Percentiles rank a stretch among this genome's conserved stretches.
Conservation (phyloP, 2,888 invertebrate genomes). For the Dexiosoma caninum region DNA sequence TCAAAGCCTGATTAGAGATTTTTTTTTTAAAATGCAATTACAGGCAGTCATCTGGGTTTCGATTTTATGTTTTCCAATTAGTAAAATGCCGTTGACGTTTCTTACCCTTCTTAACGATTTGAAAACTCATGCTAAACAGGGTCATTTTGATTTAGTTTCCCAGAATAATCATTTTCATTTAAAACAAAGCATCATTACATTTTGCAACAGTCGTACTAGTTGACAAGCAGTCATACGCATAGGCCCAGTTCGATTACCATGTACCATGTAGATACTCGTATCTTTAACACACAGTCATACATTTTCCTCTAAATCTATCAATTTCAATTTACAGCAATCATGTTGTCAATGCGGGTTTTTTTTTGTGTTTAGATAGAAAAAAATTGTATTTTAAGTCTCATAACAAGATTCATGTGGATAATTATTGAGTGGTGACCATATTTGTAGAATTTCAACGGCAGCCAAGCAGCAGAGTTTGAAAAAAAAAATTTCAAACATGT, state of each 20-base stretch:
- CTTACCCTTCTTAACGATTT: no score
- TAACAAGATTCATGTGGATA: slow-evolving; percentile 38
- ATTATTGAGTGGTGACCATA: slow-evolving; percentile 57
- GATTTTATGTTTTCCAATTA: no score
- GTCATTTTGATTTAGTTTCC: slow-evolving; percentile 40
- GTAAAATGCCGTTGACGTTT: no score
- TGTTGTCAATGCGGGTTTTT: slow-evolving; percentile 59
- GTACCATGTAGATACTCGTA: no score
- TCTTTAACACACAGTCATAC: background rate
- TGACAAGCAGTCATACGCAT: background rate
- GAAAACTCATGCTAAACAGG: background rate
- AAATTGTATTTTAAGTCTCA: slow-evolving; percentile 12
- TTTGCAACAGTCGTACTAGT: slow-evolving; percentile 2
- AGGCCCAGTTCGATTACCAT: background rate
- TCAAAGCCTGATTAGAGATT: no score
- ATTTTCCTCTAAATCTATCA: slow-evolving; percentile 52
- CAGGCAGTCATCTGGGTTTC: no score
- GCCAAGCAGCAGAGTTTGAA: background rate
- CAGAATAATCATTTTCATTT: slow-evolving; percentile 13
- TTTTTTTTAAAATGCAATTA: no score
- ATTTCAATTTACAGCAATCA: slow-evolving; percentile 63
- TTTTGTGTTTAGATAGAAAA: background rate
- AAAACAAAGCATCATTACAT: slow-evolving; percentile 15
- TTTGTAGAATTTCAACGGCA: slow-evolving; percentile 4
- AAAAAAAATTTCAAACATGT: slow-evolving; percentile 24